These are phyloP conservation scores for Eucera pruinosa DNA, from an alignment of 2,888 invertebrate species.

Conservation along the genomic window DNA sequence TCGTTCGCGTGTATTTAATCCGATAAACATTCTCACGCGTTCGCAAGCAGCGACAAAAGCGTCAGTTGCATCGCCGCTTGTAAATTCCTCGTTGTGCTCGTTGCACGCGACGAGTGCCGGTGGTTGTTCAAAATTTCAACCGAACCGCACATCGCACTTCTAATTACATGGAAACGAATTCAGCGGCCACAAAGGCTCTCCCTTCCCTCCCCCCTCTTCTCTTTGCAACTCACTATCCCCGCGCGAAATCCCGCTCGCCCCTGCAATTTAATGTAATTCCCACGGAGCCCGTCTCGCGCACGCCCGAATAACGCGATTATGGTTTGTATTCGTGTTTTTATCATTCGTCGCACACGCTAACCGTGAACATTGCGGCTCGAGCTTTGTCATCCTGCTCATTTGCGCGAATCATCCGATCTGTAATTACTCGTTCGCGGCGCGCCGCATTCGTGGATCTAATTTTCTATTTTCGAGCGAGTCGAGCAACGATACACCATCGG, in stretches of 20 bases:
- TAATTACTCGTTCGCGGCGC: slow-evolving; percentile 21
- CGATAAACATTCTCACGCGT: slow-evolving; percentile 34
- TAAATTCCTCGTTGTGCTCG: slow-evolving; percentile 33
- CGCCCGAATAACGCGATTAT: slow-evolving; percentile 16
- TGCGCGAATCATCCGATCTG: slow-evolving; percentile 25
- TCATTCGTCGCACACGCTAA: background rate
- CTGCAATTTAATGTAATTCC: slow-evolving; percentile 7
- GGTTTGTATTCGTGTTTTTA: slow-evolving; percentile 19
- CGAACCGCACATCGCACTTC: slow-evolving; percentile 31
- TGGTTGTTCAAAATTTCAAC: slow-evolving; percentile 35
- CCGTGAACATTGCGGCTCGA: background rate
- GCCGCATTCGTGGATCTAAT: slow-evolving; percentile 2
- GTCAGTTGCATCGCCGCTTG: slow-evolving; percentile 34
- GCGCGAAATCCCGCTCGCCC: background rate
- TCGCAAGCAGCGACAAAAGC: slow-evolving; percentile 30
- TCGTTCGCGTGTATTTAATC: slow-evolving; percentile 48
- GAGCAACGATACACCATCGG: background rate
- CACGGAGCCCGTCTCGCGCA: no score
- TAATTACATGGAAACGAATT: slow-evolving; percentile 50
- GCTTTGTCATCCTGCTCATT: slow-evolving; percentile 15
- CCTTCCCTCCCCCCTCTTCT: background rate
- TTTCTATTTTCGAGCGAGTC: slow-evolving; percentile 17
- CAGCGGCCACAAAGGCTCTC: slow-evolving; percentile 26
- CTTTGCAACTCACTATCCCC: background rate
- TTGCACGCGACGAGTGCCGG: slow-evolving; percentile 15